Evolutionary conservation across 2,888 invertebrate species (phyloP), one percentile per base, ranked within the genome.

Genomic region (Abrostola tripartita): DNA sequence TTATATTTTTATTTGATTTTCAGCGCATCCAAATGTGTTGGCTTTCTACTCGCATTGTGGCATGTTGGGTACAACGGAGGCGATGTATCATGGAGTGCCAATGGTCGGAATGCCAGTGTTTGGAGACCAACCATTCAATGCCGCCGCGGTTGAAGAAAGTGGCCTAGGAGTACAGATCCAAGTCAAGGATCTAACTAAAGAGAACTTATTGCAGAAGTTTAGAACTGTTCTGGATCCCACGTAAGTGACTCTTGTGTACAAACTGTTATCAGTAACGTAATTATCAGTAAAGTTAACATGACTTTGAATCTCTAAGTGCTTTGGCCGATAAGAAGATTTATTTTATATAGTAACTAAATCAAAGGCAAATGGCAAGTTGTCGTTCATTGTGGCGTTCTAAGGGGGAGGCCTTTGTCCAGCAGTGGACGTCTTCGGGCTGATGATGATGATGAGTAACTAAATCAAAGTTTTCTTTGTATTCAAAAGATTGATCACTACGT

Each of bases 11-110:
- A 40, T 14, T 10, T n/a, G 5, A 37, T 60, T 80, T 82, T 35
- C 76, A 88, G 88, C 83, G 6, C 87, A 88, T 68, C 85, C 88
- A 5, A 87, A 88, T 6, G 82, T 84, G 0, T 77, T 94, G 61
- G 95, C 94, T 0, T 96, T 96, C 78, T 95, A 95, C 65, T 93
- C 95, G 0, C 96, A 96, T 78, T 95, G 95, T 50, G 96, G 96
- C 0, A 87, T 95, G 68, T 84, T 96, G 65, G 95, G 96, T 7
- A 92, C 93, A 1, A 95, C 95, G 5, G 96, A 96, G 80, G 95
- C 95, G 0, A 92, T 95, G 4, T 88, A 95, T 68, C 92, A 95
- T 68, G 96, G 95, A 37, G 95, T 95, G 6, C 96, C 96, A 11
- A 89, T 95, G 64, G 76, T 96, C 2, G 93, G 94, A n/a, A 95